Base-by-base conservation (phyloP, 1,140 invertebrate genomes). In the Zaprionus gabonicus region DNA sequence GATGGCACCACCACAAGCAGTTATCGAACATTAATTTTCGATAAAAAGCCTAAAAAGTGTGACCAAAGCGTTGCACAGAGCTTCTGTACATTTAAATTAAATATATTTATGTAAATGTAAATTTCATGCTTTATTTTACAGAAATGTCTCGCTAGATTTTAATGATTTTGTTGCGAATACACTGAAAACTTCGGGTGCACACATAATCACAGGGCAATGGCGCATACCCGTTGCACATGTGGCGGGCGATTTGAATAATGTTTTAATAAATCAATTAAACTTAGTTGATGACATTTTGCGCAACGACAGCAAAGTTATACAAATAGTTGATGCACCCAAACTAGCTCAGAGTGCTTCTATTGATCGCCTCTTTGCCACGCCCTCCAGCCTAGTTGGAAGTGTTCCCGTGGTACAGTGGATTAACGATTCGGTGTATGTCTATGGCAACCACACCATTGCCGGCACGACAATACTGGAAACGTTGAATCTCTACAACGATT, bases 321-420 rank as follows among this genome's bases (percentile, higher is more conserved):
- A 31, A 0, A 20, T 28, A 7, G 36, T 88, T 27, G 27, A 65
- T 2, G 85, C 91, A 6, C 46, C 55, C 1, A 94, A 94, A 83
- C 68, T 6, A 7, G 62, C 93, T 7, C 12, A 82, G 4, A 80
- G 78, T 51, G 69, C 93, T 9, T 62, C 59, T 3, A 79, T 92
- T 5, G 76, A 84, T 17, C 78, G 80, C 3, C 74, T 94, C 0
- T 80, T 84, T 60, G 44, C 88, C 1, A 76, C 78, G 7, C 15
- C 83, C 13, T 69, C 78, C 4, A 86, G 88, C 64, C 78, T 71
- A n/a, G 79, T 94, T 5, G 93, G 93, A 31, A 63, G 91, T 58
- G 90, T 94, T 7, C 80, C 93, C 25, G n/a, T 94, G 12, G 53
- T 73, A 3, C 63, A 93, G 25, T 94, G 93, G 93, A 82, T 94